These are phyloP conservation scores for Neolamprologus sp. DNA, from an alignment of 2,113 vertebrate species.

Conservation along the genomic window DNA sequence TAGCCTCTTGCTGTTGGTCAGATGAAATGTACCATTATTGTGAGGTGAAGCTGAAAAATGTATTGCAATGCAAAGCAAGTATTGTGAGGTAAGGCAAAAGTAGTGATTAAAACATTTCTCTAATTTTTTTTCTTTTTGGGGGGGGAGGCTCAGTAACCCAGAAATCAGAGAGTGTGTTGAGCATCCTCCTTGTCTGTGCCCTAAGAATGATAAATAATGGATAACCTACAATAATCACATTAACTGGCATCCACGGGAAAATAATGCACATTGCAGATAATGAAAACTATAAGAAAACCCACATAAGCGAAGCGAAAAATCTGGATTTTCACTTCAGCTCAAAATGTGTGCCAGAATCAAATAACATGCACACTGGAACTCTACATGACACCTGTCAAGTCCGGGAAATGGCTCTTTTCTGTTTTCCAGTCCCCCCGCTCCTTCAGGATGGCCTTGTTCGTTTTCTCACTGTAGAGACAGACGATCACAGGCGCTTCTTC, in stretches of 20 bases:
- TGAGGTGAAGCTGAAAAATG: background rate
- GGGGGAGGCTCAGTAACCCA: background rate
- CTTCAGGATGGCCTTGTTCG: slow-evolving; percentile 1
- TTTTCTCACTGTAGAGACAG: background rate
- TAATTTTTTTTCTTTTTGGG: background rate
- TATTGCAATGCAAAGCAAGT: background rate
- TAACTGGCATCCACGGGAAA: background rate
- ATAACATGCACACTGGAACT: slow-evolving; percentile 18
- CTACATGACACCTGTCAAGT: slow-evolving; percentile 55
- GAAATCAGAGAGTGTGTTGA: background rate
- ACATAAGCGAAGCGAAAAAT: background rate
- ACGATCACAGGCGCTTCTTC: slow-evolving; percentile 11
- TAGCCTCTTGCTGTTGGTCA: background rate
- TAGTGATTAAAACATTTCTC: background rate
- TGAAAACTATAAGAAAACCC: background rate
- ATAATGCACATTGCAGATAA: background rate
- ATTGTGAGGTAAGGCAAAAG: background rate
- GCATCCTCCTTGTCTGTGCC: background rate
- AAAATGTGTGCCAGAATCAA: slow-evolving; percentile 9
- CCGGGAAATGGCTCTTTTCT: slow-evolving; percentile 22
- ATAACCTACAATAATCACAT: background rate
- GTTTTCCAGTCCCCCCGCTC: slow-evolving; percentile 25
- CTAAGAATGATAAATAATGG: background rate
- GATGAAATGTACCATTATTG: background rate
- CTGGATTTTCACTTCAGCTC: slow-evolving; percentile 3